Percentiles rank a stretch among this genome's conserved stretches.
Evolutionary conservation across 2,113 vertebrate species (phyloP).

Genomic region (Tringa solitaria): DNA sequence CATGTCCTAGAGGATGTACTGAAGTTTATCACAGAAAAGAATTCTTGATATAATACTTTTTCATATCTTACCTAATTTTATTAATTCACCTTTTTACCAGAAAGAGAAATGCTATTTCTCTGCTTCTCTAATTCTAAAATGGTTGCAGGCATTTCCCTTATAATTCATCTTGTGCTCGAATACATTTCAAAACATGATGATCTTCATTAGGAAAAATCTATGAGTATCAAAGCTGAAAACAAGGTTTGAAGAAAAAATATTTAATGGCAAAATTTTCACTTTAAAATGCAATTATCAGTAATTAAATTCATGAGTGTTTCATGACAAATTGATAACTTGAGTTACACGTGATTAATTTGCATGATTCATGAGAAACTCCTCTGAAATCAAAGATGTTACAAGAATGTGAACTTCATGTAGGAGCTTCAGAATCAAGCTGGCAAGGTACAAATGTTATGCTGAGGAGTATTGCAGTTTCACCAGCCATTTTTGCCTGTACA

Average conservation of each 20-base stretch:
- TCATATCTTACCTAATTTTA: background rate
- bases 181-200: background rate
- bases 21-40: background rate
- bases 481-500: background rate
- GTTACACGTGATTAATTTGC: background rate
- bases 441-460: background rate
- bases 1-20: background rate
- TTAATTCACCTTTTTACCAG: background rate
- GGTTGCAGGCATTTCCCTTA: background rate
- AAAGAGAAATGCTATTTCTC: background rate
- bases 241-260: background rate
- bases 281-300: conserved; percentile 8
- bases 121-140: background rate
- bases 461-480: background rate
- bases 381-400: background rate
- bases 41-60: background rate
- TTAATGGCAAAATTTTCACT: background rate
- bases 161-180: background rate
- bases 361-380: background rate
- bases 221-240: background rate
- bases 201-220: background rate
- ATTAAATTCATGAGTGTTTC: conserved; percentile 20
- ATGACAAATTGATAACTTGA: background rate
- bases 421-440: background rate
- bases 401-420: accelerated